These are phyloP conservation scores for Melanargia galathea DNA, from an alignment of 2,888 invertebrate species.

Conservation along the genomic window DNA sequence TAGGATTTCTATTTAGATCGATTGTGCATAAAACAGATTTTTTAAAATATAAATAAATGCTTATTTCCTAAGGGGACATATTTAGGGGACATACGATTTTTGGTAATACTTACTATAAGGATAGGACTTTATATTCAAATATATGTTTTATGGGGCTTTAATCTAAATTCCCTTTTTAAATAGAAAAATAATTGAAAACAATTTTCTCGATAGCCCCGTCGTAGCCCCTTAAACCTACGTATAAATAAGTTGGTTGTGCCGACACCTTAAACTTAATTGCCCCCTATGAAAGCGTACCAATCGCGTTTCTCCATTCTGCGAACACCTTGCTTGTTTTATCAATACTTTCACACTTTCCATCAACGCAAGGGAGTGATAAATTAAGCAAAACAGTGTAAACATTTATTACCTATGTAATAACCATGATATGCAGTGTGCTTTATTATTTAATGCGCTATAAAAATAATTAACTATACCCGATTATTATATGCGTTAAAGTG, in stretches of 20 bases:
- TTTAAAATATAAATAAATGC: too few species aligned
- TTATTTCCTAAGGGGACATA: too few species aligned
- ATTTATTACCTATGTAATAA: neutral
- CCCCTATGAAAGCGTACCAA: conserved; percentile 14
- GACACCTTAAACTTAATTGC: conserved; percentile 20
- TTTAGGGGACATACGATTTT: too few species aligned
- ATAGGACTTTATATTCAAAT: too few species aligned
- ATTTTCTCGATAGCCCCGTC: too few species aligned
- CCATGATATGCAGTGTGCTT: neutral
- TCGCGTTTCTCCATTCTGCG: conserved; percentile 40
- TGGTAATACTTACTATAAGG: too few species aligned
- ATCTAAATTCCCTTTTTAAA: too few species aligned
- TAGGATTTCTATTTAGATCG: neutral
- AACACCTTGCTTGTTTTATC: conserved; percentile 70
- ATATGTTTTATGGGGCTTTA: too few species aligned
- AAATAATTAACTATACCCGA: neutral
- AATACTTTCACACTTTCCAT: conserved; percentile 67
- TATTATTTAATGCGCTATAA: neutral
- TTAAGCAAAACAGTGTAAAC: conserved; percentile 3
- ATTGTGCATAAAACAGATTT: neutral
- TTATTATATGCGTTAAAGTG: neutral
- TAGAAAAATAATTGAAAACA: too few species aligned
- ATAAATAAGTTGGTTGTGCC: neutral
- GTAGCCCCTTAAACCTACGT: too few species aligned
- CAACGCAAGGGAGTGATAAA: conserved; percentile 30